Evolutionary conservation across 2,888 invertebrate species (phyloP), one percentile per base, ranked within the genome.

Genomic region (Antheraea yamamai): DNA sequence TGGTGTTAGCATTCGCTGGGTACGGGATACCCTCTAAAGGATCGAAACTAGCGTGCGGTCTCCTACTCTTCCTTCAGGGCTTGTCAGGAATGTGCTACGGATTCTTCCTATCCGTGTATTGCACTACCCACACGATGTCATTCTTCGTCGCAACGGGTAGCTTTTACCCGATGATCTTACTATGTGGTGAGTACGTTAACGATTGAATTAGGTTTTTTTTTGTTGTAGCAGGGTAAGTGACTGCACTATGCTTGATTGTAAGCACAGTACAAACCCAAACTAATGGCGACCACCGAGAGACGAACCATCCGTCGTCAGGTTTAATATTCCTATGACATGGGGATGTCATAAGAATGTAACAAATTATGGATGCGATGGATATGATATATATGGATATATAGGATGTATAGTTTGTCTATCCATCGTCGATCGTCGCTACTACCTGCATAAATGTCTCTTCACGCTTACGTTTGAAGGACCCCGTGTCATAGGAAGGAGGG

Each of bases 21-120:
- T 97, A 96, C 85, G 91, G 96, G 76, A 93, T 97, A 14, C 95
- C 96, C 0, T 95, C 95, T 52, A 89, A 95, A 2, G 98, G 98
- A 2, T 96, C 96, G 0, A 83, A 96, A 30, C 75, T 93, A 1
- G 92, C 96, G 55, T 96, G 97, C 23, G 95, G 96, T n/a, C 79
- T 91, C 0, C 85, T 98, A 73, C 91, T 97, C 4, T 95, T 97
- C 79, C 91, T 98, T 30, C 79, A 97, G 81, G 98, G 98, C 1
- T 92, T 98, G 74, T 96, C 97, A 82, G 98, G 98, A 76, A 98
- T 98, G 98, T 96, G 97, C 84, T 97, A 97, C 86, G 98, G 98
- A 64, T 97, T 98, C 85, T 95, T 98, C 64, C 96, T 98, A 73
- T 98, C 98, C 0, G 96, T 98, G 0, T 92, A 97, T 80, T 97